Conservation (phyloP, 1,140 invertebrate genomes). For the Pectinophora gossypiella region DNA sequence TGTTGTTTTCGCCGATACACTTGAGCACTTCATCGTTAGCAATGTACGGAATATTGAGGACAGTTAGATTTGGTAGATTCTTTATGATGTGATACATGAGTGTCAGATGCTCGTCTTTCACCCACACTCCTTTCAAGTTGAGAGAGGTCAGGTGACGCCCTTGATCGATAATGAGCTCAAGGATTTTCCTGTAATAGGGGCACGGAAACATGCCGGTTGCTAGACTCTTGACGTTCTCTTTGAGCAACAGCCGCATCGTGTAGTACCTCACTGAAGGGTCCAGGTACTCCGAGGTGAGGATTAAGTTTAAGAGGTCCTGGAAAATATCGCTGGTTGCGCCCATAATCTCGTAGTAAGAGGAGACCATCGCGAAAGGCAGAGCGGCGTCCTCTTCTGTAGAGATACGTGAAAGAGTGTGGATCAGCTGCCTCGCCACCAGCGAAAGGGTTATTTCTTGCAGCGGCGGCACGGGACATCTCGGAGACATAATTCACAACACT, state of each 20-base stretch:
- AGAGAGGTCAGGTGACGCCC: constrained; percentile 77
- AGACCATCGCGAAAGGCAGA: constrained; percentile 75
- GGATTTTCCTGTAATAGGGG: constrained; percentile 79
- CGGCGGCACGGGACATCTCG: constrained; percentile 63
- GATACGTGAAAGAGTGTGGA: constrained; percentile 61
- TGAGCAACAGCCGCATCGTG: constrained; percentile 77
- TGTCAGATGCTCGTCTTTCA: constrained; percentile 79
- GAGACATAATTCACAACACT: constrained; percentile 62
- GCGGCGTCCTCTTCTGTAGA: constrained; percentile 74
- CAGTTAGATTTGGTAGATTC: constrained; percentile 75
- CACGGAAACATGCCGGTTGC: constrained; percentile 80
- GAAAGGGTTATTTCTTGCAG: constrained; percentile 66
- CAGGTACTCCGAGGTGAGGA: constrained; percentile 78
- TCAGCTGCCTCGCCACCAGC: constrained; percentile 68
- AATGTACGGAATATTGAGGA: constrained; percentile 80
- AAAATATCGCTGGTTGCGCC: constrained; percentile 78
- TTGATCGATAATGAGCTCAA: constrained; percentile 77
- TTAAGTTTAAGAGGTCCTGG: constrained; percentile 78
- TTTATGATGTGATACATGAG: constrained; percentile 78
- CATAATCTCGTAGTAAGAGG: constrained; percentile 75
- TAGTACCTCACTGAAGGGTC: constrained; percentile 79
- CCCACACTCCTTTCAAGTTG: constrained; percentile 82
- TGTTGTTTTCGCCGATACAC: constrained; percentile 75
- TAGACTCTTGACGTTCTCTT: constrained; percentile 78
- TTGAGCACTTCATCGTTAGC: constrained; percentile 81